Conservation (phyloP, 2,797 vertebrate genomes). For the Acrossocheilus wenchowensis region DNA sequence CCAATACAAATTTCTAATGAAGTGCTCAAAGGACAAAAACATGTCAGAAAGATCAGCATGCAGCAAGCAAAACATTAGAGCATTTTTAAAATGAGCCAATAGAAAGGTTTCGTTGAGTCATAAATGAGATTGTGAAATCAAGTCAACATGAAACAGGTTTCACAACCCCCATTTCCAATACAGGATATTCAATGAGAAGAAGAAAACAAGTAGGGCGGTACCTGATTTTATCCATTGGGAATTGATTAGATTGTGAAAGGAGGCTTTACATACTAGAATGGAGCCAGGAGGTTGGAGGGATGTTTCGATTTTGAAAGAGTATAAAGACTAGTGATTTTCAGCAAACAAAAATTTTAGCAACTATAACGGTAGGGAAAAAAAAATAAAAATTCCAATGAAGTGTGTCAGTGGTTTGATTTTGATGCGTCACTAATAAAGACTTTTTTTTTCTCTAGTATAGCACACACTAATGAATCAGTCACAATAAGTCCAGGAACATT, state of each 20-base stretch:
- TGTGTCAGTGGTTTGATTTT: background rate
- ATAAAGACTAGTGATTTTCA: background rate
- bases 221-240: background rate
- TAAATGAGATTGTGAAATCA: background rate
- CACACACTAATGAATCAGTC: background rate
- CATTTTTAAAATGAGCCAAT: background rate
- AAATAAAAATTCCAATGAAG: background rate
- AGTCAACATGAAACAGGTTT: background rate
- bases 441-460: background rate
- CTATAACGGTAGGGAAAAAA: background rate
- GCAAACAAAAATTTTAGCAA: background rate
- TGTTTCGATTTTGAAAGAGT: background rate
- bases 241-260: background rate
- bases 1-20: slow-evolving; percentile 23
- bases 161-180: background rate
- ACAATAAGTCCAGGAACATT: background rate
- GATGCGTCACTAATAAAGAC: background rate
- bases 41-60: background rate
- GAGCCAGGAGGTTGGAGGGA: background rate
- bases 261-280: background rate
- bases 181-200: background rate
- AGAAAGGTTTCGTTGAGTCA: slow-evolving; percentile 9
- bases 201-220: background rate
- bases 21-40: slow-evolving; percentile 12
- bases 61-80: background rate